A percentile compares a stretch with the other conserved stretches of the same genome.
These are phyloP conservation scores for Latrodectus hesperus DNA, from an alignment of 2,888 invertebrate species.

Conservation along the genomic window DNA sequence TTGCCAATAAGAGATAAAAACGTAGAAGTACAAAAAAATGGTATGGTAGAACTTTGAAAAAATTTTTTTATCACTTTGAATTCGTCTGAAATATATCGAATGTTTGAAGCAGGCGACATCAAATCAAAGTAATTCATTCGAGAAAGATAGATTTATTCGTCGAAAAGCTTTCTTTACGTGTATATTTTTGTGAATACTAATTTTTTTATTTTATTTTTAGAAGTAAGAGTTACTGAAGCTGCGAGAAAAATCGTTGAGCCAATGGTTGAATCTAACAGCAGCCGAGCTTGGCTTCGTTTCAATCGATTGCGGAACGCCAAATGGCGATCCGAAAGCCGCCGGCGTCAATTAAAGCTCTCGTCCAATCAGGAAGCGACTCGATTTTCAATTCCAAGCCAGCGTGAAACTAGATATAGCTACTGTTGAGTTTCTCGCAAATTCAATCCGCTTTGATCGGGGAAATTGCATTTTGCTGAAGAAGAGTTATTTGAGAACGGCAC, in stretches of 20 bases:
- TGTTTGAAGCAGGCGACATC: slow-evolving; percentile 49
- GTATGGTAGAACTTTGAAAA: not conserved
- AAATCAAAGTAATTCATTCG: slow-evolving; percentile 60
- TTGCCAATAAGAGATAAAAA: no score
- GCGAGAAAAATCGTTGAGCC: slow-evolving; percentile 41
- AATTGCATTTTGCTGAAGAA: slow-evolving; percentile 44
- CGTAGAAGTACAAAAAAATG: no score
- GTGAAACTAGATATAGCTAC: slow-evolving; percentile 53
- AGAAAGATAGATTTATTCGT: slow-evolving; percentile 21
- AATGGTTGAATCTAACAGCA: slow-evolving; percentile 37
- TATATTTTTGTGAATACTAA: slow-evolving; percentile 24
- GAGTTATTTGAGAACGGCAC: not conserved
- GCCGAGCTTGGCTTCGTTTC: slow-evolving; percentile 17
- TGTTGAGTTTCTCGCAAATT: slow-evolving; percentile 3
- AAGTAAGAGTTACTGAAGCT: slow-evolving; percentile 18
- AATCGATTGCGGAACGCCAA: slow-evolving; percentile 68
- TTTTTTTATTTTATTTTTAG: not conserved
- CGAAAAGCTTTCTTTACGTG: slow-evolving; percentile 23
- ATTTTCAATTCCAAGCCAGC: slow-evolving; percentile 66
- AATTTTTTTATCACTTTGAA: not conserved
- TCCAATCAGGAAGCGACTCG: slow-evolving; percentile 66
- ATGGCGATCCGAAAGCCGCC: slow-evolving; percentile 65
- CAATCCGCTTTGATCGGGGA: slow-evolving; percentile 54
- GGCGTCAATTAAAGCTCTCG: slow-evolving; percentile 68
- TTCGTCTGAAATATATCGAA: slow-evolving; percentile 18